Conservation (phyloP, 2,797 vertebrate genomes). For the Parotocinclus haroldoi region DNA sequence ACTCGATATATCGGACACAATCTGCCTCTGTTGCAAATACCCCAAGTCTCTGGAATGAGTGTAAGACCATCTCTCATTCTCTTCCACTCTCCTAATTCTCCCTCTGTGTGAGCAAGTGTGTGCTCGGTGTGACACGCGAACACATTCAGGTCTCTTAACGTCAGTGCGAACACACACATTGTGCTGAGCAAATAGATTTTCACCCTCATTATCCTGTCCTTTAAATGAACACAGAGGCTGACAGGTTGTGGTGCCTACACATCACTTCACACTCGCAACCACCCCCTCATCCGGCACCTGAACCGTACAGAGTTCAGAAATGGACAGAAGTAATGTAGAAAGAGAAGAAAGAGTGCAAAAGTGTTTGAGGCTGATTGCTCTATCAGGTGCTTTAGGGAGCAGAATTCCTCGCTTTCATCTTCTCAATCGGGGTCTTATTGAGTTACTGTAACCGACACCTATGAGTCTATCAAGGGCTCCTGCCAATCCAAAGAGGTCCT, state of each 20-base stretch:
- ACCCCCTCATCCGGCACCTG: not conserved
- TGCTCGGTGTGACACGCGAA: constrained; percentile 24
- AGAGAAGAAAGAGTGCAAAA: constrained; percentile 36
- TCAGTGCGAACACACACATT: constrained; percentile 71
- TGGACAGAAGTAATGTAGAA: constrained; percentile 46
- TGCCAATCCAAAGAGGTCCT: constrained; percentile 72
- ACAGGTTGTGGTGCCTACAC: constrained; percentile 62
- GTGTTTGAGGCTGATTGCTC: constrained; percentile 39
- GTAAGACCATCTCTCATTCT: constrained; percentile 27
- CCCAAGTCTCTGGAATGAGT: constrained; percentile 18
- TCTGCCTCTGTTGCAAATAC: constrained; percentile 6
- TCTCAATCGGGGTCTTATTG: constrained; percentile 55
- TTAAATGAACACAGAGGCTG: constrained; percentile 66
- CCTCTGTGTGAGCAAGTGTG: constrained; percentile 13
- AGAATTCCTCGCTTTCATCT: constrained; percentile 27
- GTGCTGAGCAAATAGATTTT: constrained; percentile 73
- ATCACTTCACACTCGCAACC: constrained; percentile 59
- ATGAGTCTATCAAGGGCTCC: constrained; percentile 82
- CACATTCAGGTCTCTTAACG: constrained; percentile 57
- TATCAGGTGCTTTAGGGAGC: constrained; percentile 25
- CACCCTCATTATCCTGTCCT: constrained; percentile 76
- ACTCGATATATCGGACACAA: constrained; percentile 7
- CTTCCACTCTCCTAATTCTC: constrained; percentile 6
- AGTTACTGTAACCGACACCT: constrained; percentile 72
- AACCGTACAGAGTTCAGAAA: constrained; percentile 61